Evolutionary conservation across 2,113 vertebrate genomes (phyloP).

Genomic region (Catagonus wagneri): DNA sequence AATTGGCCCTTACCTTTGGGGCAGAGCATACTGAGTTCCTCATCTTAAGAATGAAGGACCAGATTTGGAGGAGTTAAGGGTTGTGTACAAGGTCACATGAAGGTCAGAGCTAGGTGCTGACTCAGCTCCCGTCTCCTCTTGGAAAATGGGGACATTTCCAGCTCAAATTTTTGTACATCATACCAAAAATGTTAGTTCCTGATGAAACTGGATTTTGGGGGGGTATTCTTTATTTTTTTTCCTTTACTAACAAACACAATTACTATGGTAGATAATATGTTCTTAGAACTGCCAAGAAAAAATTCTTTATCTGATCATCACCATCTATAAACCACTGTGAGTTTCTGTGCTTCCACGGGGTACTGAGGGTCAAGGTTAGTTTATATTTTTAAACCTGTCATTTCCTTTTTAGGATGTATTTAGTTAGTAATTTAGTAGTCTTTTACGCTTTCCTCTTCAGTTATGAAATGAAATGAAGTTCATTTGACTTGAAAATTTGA

Average conservation of each 20-base stretch:
- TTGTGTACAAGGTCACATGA: not conserved
- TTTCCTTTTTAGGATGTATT: not conserved
- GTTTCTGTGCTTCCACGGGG: not conserved
- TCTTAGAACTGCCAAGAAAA: not conserved
- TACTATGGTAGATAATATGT: not conserved
- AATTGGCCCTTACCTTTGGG: not conserved
- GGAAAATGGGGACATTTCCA: not conserved
- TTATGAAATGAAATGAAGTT: conserved; percentile 33
- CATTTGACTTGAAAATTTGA: not conserved
- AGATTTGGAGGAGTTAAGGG: not conserved
- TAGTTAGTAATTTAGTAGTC: not conserved
- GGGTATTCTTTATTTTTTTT: not conserved
- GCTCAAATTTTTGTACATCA: not conserved
- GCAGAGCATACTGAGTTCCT: not conserved
- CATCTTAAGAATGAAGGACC: not conserved
- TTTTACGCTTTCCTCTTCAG: not conserved
- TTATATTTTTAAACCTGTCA: not conserved
- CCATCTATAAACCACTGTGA: not conserved
- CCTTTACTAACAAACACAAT: not conserved
- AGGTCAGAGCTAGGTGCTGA: not conserved
- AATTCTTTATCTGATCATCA: not conserved
- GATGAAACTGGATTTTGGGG: not conserved
- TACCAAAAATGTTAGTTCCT: not conserved
- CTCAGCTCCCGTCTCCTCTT: not conserved
- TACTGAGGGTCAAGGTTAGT: not conserved